Percentiles rank a stretch among this genome's conserved stretches.
Conservation (phyloP, 2,888 invertebrate genomes). For the Sthenelais limicola region DNA sequence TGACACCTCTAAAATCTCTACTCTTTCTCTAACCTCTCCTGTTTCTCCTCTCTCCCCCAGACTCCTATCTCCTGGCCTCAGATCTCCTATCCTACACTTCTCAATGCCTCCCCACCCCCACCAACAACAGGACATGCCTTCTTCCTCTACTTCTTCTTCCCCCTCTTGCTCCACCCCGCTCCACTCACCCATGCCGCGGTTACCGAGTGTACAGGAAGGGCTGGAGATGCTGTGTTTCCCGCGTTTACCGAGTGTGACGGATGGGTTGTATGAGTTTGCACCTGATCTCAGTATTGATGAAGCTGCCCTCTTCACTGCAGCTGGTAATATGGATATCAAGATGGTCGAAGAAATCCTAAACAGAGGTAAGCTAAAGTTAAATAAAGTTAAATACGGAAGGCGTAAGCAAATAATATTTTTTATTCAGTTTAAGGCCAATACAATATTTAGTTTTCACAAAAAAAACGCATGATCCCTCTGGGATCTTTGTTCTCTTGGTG, state of each 20-base stretch:
- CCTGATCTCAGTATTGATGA: conserved; percentile 7
- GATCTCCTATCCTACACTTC: conserved; percentile 8
- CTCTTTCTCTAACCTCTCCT: conserved; percentile 23
- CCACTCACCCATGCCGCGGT: background rate
- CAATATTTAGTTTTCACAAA: too few relatives aligned
- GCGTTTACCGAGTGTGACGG: conserved; percentile 6
- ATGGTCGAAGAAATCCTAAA: conserved; percentile 7
- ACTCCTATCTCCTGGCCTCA: conserved; percentile 12
- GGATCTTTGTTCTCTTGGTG: too few relatives aligned
- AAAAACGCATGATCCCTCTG: too few relatives aligned
- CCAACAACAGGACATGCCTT: background rate
- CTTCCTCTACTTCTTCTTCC: background rate
- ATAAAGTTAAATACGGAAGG: too few relatives aligned
- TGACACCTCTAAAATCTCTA: conserved; percentile 30
- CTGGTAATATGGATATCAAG: conserved; percentile 36
- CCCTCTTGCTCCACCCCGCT: background rate
- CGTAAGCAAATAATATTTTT: too few relatives aligned
- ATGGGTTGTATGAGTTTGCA: conserved; percentile 13
- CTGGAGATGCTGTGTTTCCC: conserved; percentile 20
- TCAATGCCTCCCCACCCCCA: conserved; percentile 27
- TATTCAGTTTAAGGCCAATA: too few relatives aligned
- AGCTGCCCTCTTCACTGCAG: conserved; percentile 34
- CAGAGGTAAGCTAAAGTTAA: too few relatives aligned
- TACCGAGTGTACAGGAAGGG: conserved; percentile 18
- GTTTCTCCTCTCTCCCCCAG: conserved; percentile 26